Evolutionary conservation across 2,113 vertebrate species (phyloP), one percentile per base, ranked within the genome.

Genomic region (Cyprinodon brontotheroides): DNA sequence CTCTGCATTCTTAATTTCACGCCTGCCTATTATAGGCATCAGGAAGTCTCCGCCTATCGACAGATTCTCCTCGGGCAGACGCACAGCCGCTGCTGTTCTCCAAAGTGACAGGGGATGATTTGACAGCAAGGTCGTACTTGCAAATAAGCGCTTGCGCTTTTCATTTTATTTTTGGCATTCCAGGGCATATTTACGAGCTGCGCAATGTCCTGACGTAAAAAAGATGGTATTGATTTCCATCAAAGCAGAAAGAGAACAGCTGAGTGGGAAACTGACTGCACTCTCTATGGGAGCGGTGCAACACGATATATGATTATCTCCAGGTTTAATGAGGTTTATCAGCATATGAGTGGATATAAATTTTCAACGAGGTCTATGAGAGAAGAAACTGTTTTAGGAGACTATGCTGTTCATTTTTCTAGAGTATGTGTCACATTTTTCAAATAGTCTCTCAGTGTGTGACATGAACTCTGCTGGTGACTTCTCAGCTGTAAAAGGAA

Each of bases 1-100:
- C 57, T 69, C 83, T 68, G 70, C 65, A 83, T 86, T 74, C 70
- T 12, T 57, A 57, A n/a, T 57, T 57, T 57, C 50, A 57, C 20
- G 65, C 65, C 71, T 68, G 48, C 61, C 62, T 38, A 66, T n/a
- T 69, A 77, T 61, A 70, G 45, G 8, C 48, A 47, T 29, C 38
- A 57, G 50, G 50, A 53, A 61, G 63, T 15, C 20, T 47, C 47
- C 8, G 38, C 70, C 79, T n/a, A 57, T 57, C 4, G 61, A 72
- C 75, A 70, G 57, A 70, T 77, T 81, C 57, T 39, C 29, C 13
- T 50, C 17, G 0, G 20, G 59, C n/a, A 3, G 10, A 72, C 67
- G 36, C 60, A 14, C 29, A 15, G 20, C 66, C 64, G 53, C 29
- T 62, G 17, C 36, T 80, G 65, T 13, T 68, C 12, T 73, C 15